Evolutionary conservation across 53 echinoderm and acorn worm genomes (phyloP), one percentile per base, ranked within the genome.

Genomic region (Hippasteria phrygiana): DNA sequence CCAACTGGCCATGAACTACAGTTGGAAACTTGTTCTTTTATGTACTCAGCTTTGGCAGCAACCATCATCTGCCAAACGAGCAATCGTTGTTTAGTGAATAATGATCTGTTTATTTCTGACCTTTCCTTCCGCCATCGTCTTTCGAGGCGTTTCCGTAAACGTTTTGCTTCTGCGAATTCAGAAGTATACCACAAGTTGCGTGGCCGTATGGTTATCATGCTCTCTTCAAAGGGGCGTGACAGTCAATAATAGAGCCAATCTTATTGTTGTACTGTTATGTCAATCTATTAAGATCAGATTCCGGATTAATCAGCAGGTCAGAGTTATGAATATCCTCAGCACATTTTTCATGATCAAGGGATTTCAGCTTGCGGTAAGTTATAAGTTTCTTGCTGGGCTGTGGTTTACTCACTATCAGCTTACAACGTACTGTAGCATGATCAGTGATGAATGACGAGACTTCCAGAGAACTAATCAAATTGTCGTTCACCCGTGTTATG

Each of bases 301-400:
- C 62, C 18, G 62, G 62, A 20, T 10, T 14, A 20, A 20, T 20
- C 62, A 62, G 24, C 18, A 62, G 62, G 24, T 62, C 62, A 14
- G 24, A 62, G 7, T 5, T 22, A 62, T 62, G 62, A 62, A 88
- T 39, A 59, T 88, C 75, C n/a, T 33, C 38, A 13, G 76, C 75
- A 75, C 76, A 76, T n/a, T 33, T 74, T 24, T 74, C 88, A 51
- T 88, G 88, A 39, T 55, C 67, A 36, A 75, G 34, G 24, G 56
- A 31, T 26, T 74, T 41, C 33, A 53, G 54, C 36, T 88, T 88
- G 32, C 74, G 74, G 41, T 88, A 88, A 16, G 71, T 41, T 18
- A 71, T 87, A 16, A 35, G 28, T 26, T 87, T 69, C 72, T 71
- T 87, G 43, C 45, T 71, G 29, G 50, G 46, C 32, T 71, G 42